These are phyloP conservation scores for Mesocentrotus franciscanus DNA, from an alignment of 53 echinoderm and acorn worm species.

Conservation along the genomic window DNA sequence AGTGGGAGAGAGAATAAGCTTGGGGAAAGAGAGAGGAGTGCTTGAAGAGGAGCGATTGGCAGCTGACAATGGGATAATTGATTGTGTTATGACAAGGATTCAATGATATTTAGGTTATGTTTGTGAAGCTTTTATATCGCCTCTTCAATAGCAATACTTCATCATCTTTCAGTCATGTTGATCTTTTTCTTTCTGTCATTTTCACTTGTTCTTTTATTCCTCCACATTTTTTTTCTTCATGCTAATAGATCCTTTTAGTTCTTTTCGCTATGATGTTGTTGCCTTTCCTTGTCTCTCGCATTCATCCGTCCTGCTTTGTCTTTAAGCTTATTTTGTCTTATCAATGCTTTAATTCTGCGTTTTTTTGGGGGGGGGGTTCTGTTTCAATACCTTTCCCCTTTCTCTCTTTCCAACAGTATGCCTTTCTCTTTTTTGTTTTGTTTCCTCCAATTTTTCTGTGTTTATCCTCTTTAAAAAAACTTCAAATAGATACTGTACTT, in stretches of 20 bases:
- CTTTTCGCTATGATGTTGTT: background rate
- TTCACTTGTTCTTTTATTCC: background rate
- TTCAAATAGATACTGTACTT: background rate
- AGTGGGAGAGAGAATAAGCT: background rate
- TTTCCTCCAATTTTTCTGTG: background rate
- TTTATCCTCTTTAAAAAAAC: background rate
- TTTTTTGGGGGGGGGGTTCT: no score
- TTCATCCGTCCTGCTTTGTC: background rate
- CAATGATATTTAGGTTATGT: constrained; percentile 64
- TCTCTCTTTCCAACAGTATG: no score
- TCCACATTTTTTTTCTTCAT: background rate
- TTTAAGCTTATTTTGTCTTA: background rate
- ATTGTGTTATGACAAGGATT: constrained; percentile 65
- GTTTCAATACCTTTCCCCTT: background rate
- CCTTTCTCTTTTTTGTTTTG: background rate
- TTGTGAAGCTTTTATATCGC: constrained; percentile 53
- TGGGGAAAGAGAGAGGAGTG: no score
- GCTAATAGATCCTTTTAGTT: no score
- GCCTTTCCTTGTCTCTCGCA: background rate
- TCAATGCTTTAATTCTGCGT: no score
- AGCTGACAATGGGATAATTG: constrained; percentile 62
- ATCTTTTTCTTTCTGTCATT: constrained; percentile 14
- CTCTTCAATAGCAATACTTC: constrained; percentile 38
- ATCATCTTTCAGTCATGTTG: constrained; percentile 8
- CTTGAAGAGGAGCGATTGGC: constrained; percentile 37